These are phyloP conservation scores for Dolichotis patagonum DNA, from an alignment of 2,113 vertebrate species.

Conservation along the genomic window DNA sequence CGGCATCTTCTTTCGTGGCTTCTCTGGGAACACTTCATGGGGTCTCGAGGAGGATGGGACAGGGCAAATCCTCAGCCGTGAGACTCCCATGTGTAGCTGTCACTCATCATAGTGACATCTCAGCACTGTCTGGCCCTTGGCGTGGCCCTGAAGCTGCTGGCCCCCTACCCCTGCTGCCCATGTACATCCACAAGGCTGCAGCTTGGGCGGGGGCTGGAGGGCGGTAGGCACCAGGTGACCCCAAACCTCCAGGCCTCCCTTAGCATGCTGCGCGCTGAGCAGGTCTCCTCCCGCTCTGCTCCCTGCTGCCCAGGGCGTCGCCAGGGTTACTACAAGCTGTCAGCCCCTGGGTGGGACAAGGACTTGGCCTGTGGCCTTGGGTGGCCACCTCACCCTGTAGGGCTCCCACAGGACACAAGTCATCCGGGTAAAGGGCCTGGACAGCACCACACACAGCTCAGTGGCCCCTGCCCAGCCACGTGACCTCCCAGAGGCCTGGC, in stretches of 20 bases:
- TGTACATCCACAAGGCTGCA: not conserved
- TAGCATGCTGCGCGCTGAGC: not conserved
- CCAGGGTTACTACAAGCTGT: not conserved
- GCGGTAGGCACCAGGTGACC: not conserved
- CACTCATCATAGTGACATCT: not conserved
- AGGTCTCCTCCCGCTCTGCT: not conserved
- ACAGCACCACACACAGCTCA: not conserved
- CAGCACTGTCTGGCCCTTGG: not conserved
- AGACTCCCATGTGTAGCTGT: rapidly evolving
- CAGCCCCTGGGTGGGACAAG: not conserved
- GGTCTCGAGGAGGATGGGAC: not conserved
- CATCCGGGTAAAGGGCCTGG: not conserved
- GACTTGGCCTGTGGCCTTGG: not conserved
- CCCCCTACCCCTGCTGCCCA: not conserved
- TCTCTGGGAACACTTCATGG: not conserved
- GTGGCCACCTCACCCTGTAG: not conserved
- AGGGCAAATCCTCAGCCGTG: too few species aligned
- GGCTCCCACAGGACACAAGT: not conserved
- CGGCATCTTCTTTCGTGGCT: too few species aligned
- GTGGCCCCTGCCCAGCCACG: not conserved
- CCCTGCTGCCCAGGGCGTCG: not conserved
- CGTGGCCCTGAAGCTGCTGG: not conserved
- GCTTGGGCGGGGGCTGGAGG: not conserved
- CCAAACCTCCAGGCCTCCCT: not conserved
- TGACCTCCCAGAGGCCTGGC: not conserved